Conservation (phyloP, 30 jellyfish, hydroid and myxozoan species). For the Cassiopea andromeda region DNA sequence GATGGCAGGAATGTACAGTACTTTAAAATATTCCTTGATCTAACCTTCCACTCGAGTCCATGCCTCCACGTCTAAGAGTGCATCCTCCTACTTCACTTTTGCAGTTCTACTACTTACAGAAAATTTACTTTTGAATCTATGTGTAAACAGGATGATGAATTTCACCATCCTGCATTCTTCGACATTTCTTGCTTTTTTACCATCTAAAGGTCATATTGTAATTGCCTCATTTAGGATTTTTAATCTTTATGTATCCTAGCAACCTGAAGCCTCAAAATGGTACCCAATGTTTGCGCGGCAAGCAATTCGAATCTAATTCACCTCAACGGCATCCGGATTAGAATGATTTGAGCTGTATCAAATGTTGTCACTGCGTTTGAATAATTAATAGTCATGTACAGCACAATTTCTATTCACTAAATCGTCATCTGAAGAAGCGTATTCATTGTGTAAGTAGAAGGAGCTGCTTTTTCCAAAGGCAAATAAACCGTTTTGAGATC, state of each 20-base stretch:
- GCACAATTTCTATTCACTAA: neutral
- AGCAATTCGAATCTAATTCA: slow-evolving; percentile 23
- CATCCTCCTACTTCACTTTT: too few species aligned
- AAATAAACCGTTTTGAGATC: neutral
- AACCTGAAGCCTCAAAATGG: slow-evolving; percentile 28
- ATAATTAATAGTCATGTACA: neutral
- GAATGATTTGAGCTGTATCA: neutral
- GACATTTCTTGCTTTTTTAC: too few species aligned
- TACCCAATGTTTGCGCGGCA: slow-evolving; percentile 49
- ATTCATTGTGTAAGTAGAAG: neutral
- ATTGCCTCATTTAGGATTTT: neutral
- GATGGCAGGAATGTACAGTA: too few species aligned
- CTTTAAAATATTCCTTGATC: too few species aligned
- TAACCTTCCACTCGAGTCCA: too few species aligned
- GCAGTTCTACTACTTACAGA: too few species aligned
- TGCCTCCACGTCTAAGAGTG: too few species aligned
- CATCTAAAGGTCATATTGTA: neutral
- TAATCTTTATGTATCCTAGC: neutral
- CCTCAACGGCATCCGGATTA: neutral
- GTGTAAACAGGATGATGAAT: too few species aligned
- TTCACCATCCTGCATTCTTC: too few species aligned
- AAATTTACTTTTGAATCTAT: too few species aligned
- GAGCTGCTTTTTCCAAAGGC: neutral
- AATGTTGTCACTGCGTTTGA: neutral
- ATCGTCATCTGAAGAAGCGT: neutral